Base-by-base conservation (phyloP, 2,797 vertebrate genomes). In the Cacajao melanocephalus region DNA sequence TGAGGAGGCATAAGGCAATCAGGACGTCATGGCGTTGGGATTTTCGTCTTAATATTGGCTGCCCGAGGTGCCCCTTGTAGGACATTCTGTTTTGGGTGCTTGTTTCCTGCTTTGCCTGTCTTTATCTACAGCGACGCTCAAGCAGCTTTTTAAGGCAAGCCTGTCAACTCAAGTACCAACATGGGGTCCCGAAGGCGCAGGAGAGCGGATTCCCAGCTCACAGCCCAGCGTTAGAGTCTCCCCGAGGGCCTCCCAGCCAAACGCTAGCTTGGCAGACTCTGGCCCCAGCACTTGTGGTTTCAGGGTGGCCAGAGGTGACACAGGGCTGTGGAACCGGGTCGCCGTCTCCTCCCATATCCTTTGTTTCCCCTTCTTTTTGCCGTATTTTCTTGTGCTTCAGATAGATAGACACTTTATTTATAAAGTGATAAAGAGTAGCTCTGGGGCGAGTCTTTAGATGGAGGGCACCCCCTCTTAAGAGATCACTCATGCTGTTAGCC, bases 61-160 rank as follows among this genome's bases (percentile, higher is more conserved):
- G 28, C 44, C 39, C 61, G 30, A 13, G 83, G 12, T 33, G 13
- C 12, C 67, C 22, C 6, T 89, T 39, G 4, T 12, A 28, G 39
- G 20, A 17, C 44, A 22, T 14, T 13, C 26, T 13, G 36, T 48
- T 81, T 83, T 52, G 70, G 26, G n/a, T 67, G 57, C 13, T 93
- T 41, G 26, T 36, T 95, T 94, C 90, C 44, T 79, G 44, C 41
- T 94, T 92, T 92, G 58, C 88, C 48, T 50, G n/a, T 48, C 82
- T 94, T 79, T 46, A 72, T 72, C 72, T 61, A 52, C 80, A 93
- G 88, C 33, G 30, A 92, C 73, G n/a, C 4, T 79, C 1, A 30
- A 48, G 55, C 44, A n/a, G 20, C 28, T 46, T 36, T 92, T 88
- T 76, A 15, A 64, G 50, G 78, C 84, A 41, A 19, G 12, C 39